Evolutionary conservation across 2,797 vertebrate genomes (phyloP).

Genomic region (Phrynocephalus guinanensis): DNA sequence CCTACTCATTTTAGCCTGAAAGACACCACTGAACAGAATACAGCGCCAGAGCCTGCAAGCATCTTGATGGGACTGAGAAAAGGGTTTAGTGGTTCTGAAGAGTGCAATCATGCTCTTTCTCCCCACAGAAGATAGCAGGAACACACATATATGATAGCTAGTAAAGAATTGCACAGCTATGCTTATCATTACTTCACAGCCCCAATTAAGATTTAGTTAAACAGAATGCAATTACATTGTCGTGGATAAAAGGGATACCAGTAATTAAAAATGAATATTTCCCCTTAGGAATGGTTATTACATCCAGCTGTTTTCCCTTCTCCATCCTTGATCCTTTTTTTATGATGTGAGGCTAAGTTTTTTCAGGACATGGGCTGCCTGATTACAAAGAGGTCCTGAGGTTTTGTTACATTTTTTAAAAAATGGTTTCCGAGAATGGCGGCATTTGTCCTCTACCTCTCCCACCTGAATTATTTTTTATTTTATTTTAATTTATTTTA

Average conservation of each 20-base stretch:
- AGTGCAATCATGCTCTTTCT: background rate
- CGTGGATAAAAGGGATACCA: conserved; percentile 71
- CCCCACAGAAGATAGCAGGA: background rate
- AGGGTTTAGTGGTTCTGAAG: background rate
- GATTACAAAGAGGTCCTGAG: conserved; percentile 15
- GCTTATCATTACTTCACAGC: conserved; percentile 52
- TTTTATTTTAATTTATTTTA: too few species aligned
- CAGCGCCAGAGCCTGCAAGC: background rate
- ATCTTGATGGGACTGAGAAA: background rate
- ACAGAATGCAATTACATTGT: conserved; percentile 66
- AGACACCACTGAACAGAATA: background rate
- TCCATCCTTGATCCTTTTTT: background rate
- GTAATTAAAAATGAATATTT: conserved; percentile 73
- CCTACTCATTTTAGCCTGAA: background rate
- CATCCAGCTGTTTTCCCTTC: conserved; percentile 45
- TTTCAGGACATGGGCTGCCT: conserved; percentile 3
- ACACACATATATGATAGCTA: conserved; percentile 17
- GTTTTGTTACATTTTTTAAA: background rate
- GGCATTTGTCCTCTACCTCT: fast-evolving
- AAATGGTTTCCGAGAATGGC: background rate
- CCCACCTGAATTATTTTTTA: background rate
- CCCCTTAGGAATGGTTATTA: conserved; percentile 40
- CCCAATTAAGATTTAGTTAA: conserved; percentile 61
- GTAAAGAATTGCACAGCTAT: conserved; percentile 36
- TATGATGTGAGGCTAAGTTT: conserved; percentile 23